Base-by-base conservation (phyloP, 30 jellyfish, hydroid and myxozoan species). In the Sanderia malayensis region DNA sequence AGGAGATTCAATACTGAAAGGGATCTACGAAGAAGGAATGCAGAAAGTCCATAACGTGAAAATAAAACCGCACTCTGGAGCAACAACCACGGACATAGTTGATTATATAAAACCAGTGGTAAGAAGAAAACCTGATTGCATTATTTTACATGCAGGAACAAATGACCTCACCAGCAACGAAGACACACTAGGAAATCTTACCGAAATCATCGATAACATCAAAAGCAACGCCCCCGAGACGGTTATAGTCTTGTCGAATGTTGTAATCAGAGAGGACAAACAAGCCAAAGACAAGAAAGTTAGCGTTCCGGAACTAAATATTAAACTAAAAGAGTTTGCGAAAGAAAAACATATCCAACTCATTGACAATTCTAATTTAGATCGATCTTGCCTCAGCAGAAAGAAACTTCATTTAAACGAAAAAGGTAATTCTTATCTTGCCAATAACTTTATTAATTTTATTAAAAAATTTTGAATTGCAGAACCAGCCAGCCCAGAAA, bases 11-110 rank as follows among this genome's bases (percentile, higher is more conserved):
- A 71, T 47, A 71, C 72, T 71, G 29, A 71, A 71, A 46, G 83
- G 83, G 11, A 71, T 71, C 74, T 47, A 47, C 22, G 73, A 71
- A 47, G 83, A 71, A 71, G 83, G 83, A 10, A 20, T 71, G 73
- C 83, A 71, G 72, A 71, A 71, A 63, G 73, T 22, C 19, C 83
- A 71, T 21, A 57, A 71, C 63, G 83, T 71, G 57, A 52, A 8
- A 71, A 58, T 71, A 57, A 71, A 71, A 44, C 73, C 73, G 72
- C 73, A 71, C 47, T 57, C 83, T 6, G 73, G 83, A 44, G 83
- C 83, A 52, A 57, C 83, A 71, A 71, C 83, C 28, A 71, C 53
- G 26, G 85, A 73, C 25, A 73, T 60, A 45, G 85, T 73, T 9
- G 85, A 73, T 53, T 57, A 73, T 23, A 28, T 55, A 25, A 73